phyloP scores from a whole-genome alignment of 1,140 invertebrate genomes.

The Drosophila carrolli region DNA sequence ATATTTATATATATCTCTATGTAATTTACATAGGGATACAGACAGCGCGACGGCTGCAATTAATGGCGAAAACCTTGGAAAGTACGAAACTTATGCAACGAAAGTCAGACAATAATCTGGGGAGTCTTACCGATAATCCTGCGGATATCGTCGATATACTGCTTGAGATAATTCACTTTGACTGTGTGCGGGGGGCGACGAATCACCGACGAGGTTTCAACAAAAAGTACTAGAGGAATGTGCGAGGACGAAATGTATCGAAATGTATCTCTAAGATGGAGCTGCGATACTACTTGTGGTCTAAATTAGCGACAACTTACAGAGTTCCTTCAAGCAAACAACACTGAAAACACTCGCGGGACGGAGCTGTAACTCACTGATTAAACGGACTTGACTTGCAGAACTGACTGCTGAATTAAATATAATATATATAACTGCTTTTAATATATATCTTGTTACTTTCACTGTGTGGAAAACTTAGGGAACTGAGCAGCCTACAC shows the following conservation, averaged over 20 bases:
- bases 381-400: constrained; percentile 7
- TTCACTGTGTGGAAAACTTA: constrained; percentile 18
- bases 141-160: constrained; percentile 85
- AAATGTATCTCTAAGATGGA: constrained; percentile 53
- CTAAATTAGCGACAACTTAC: constrained; percentile 47
- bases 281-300: constrained; percentile 38
- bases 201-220: constrained; percentile 40
- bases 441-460: background rate
- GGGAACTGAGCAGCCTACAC: constrained; percentile 76
- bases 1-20: background rate
- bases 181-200: constrained; percentile 63
- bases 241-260: constrained; percentile 54
- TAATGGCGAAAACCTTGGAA: constrained; percentile 63
- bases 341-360: constrained; percentile 27
- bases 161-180: constrained; percentile 85
- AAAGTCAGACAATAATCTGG: constrained; percentile 7
- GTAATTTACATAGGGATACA: constrained; percentile 38
- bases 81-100: constrained; percentile 64
- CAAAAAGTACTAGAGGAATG: constrained; percentile 29
- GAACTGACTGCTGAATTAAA: background rate
- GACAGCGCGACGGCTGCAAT: constrained; percentile 55
- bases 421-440: background rate
- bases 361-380: constrained; percentile 38
- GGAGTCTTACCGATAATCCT: constrained; percentile 84
- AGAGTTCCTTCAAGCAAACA: constrained; percentile 41